These are phyloP conservation scores for Sinhomidia bicolor DNA, from an alignment of 2,888 invertebrate species.

Conservation along the genomic window DNA sequence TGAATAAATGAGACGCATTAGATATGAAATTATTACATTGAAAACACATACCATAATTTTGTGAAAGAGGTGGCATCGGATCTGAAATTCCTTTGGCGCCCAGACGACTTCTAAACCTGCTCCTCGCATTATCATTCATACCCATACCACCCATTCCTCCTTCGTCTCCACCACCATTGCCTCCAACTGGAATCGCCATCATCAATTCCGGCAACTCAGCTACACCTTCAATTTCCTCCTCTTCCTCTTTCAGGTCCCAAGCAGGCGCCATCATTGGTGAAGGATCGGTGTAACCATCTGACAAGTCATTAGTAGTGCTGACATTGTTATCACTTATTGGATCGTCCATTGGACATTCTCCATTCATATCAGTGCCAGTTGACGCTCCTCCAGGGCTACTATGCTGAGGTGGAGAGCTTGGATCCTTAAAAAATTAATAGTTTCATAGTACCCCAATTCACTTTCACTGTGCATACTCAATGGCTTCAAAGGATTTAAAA, in stretches of 20 bases:
- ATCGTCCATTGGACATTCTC: conserved; percentile 81
- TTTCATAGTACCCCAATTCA: conserved; percentile 15
- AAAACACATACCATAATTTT: conserved; percentile 81
- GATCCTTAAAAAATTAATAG: conserved; percentile 82
- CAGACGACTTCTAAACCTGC: conserved; percentile 82
- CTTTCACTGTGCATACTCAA: neutral
- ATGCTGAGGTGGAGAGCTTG: conserved; percentile 85
- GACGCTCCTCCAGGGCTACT: conserved; percentile 84
- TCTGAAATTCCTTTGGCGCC: conserved; percentile 84
- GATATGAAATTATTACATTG: neutral
- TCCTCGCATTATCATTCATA: conserved; percentile 73
- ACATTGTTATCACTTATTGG: conserved; percentile 84
- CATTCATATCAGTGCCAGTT: conserved; percentile 80
- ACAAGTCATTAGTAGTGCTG: conserved; percentile 81
- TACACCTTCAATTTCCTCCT: conserved; percentile 80
- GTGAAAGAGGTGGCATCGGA: conserved; percentile 72
- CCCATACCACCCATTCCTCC: conserved; percentile 68
- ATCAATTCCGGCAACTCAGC: conserved; percentile 77
- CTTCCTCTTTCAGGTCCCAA: conserved; percentile 81
- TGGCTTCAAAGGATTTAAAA: too few relatives aligned
- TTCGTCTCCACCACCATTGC: conserved; percentile 71
- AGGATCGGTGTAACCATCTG: conserved; percentile 80
- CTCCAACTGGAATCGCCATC: conserved; percentile 77
- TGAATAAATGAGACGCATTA: too few relatives aligned
- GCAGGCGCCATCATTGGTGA: conserved; percentile 77